These are phyloP conservation scores for Eilema depressum DNA, from an alignment of 2,888 invertebrate species.

Conservation along the genomic window DNA sequence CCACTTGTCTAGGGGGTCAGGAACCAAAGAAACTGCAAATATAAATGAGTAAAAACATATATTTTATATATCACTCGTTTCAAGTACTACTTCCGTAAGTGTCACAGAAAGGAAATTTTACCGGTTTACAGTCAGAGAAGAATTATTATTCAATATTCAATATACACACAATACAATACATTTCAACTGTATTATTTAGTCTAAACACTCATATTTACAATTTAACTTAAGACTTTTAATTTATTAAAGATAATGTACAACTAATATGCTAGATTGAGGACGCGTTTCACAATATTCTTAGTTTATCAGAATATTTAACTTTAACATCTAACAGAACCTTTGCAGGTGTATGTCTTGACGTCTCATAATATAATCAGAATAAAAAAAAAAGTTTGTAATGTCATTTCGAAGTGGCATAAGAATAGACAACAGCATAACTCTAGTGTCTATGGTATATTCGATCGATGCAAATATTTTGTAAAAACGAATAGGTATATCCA, in stretches of 20 bases:
- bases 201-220: conserved; percentile 67
- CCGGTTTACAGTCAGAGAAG: conserved; percentile 65
- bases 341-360: background rate
- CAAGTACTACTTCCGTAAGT: conserved; percentile 69
- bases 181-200: conserved; percentile 54
- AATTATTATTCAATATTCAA: conserved; percentile 70
- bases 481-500: too few relatives aligned
- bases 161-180: conserved; percentile 75
- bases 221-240: conserved; percentile 52
- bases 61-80: conserved; percentile 79
- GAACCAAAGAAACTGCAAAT: conserved; percentile 58
- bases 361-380: background rate
- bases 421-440: background rate
- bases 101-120: conserved; percentile 46
- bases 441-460: too few relatives aligned
- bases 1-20: background rate
- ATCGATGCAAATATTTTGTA: too few relatives aligned
- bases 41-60: conserved; percentile 86
- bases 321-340: background rate
- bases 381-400: background rate
- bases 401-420: background rate
- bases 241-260: conserved; percentile 68
- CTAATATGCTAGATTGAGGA: conserved; percentile 49
- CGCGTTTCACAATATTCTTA: conserved; percentile 2
- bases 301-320: background rate